Conservation (phyloP, 2,113 vertebrate genomes). For the Trochalopteron elliotii region DNA sequence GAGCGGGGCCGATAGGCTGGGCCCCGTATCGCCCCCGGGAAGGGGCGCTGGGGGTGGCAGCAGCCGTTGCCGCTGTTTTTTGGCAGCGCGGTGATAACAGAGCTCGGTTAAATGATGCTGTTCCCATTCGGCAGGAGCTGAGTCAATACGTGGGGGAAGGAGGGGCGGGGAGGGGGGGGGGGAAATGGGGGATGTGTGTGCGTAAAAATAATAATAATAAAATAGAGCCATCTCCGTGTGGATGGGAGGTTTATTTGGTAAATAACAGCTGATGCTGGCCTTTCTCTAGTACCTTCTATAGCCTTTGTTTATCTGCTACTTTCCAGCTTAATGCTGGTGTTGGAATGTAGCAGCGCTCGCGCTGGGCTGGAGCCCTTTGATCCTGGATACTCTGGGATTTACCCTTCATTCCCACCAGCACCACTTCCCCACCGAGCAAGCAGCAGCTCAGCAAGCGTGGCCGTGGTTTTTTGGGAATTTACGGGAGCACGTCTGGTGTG, state of each 20-base stretch:
- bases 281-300: neutral
- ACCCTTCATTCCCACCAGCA: neutral
- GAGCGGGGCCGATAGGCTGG: neutral
- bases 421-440: neutral
- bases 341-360: neutral
- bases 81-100: conserved; percentile 14
- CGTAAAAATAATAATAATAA: neutral
- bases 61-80: neutral
- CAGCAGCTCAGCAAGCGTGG: neutral
- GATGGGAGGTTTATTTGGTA: neutral
- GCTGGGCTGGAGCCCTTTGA: neutral
- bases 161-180: too few relatives aligned
- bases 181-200: neutral
- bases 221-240: neutral
- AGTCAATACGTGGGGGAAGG: neutral
- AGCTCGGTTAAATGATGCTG: neutral
- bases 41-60: neutral
- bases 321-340: neutral
- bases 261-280: neutral
- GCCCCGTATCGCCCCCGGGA: neutral
- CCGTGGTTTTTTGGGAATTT: neutral
- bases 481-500: neutral
- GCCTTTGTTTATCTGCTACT: conserved; percentile 25
- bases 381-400: neutral
- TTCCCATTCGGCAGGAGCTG: neutral